phyloP scores from a whole-genome alignment of 2,113 vertebrate genomes.

The Scomber japonicus region DNA sequence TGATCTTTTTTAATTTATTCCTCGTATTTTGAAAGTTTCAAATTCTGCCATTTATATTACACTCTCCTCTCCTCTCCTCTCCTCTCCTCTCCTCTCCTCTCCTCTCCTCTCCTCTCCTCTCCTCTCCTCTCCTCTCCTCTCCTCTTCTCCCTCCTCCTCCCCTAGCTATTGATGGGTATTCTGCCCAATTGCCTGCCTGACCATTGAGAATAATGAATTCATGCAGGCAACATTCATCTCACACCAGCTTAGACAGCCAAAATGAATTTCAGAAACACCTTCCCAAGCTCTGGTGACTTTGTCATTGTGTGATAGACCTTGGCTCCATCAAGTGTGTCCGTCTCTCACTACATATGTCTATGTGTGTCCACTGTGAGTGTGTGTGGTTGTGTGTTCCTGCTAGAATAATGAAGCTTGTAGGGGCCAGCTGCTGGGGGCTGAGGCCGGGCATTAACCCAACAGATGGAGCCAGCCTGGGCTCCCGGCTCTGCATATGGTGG shows the following conservation, averaged over 20 bases:
- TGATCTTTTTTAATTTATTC: constrained; percentile 22
- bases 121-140: neutral
- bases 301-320: constrained; percentile 66
- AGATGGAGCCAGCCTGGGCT: constrained; percentile 85
- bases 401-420: constrained; percentile 81
- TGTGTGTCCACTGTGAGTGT: constrained; percentile 50
- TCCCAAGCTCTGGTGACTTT: constrained; percentile 55
- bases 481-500: constrained; percentile 82
- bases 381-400: constrained; percentile 66
- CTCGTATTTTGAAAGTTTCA: neutral
- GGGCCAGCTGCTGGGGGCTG: constrained; percentile 82
- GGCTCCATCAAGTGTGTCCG: constrained; percentile 66
- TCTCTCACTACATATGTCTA: constrained; percentile 48
- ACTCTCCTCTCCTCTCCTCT: neutral
- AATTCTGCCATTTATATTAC: neutral
- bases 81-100: neutral
- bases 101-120: neutral
- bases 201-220: constrained; percentile 65
- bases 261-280: constrained; percentile 74
- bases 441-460: constrained; percentile 80
- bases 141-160: neutral
- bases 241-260: constrained; percentile 57
- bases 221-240: constrained; percentile 53
- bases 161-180: constrained; percentile 9
- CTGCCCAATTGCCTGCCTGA: constrained; percentile 45